Percentiles rank a stretch among this genome's conserved stretches.
Evolutionary conservation across 2,113 vertebrate genomes (phyloP).

Genomic region (Pholis gunnellus): DNA sequence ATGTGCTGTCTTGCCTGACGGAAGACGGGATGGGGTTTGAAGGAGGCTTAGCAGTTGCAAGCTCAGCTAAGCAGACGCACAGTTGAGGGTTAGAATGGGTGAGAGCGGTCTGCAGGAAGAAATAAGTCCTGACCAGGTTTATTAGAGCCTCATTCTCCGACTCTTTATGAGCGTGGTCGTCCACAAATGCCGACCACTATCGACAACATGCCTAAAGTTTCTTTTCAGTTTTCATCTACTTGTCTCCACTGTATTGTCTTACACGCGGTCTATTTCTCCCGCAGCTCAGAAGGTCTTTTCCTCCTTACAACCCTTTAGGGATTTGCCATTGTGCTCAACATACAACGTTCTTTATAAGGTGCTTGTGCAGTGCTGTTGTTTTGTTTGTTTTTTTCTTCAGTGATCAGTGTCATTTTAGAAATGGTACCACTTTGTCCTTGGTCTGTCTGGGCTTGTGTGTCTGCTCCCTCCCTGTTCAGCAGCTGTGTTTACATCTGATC

Average conservation of each 20-base stretch:
- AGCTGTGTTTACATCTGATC: constrained; percentile 21
- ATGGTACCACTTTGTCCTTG: constrained; percentile 35
- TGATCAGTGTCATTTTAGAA: constrained; percentile 1
- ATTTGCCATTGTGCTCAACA: constrained; percentile 32
- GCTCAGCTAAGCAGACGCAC: not conserved
- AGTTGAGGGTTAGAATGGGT: not conserved
- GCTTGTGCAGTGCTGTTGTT: constrained; percentile 7
- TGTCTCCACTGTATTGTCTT: not conserved
- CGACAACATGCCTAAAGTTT: not conserved
- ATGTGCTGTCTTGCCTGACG: constrained; percentile 49
- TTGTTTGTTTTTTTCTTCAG: constrained; percentile 4
- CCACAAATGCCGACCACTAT: not conserved
- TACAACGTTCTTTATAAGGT: constrained; percentile 18
- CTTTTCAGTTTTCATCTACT: constrained; percentile 10
- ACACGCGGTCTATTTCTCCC: constrained; percentile 20
- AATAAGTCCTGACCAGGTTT: constrained; percentile 7
- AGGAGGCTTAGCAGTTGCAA: not conserved
- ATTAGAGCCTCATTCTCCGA: not conserved
- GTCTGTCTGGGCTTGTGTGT: constrained; percentile 9
- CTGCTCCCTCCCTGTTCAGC: not conserved
- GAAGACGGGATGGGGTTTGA: constrained; percentile 17
- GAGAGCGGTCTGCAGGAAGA: not conserved
- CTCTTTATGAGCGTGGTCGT: not conserved
- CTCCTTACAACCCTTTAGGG: constrained; percentile 22
- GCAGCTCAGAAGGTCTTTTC: constrained; percentile 12